phyloP scores from a whole-genome alignment of 2,113 vertebrate genomes.

The Dermatemys mawii region DNA sequence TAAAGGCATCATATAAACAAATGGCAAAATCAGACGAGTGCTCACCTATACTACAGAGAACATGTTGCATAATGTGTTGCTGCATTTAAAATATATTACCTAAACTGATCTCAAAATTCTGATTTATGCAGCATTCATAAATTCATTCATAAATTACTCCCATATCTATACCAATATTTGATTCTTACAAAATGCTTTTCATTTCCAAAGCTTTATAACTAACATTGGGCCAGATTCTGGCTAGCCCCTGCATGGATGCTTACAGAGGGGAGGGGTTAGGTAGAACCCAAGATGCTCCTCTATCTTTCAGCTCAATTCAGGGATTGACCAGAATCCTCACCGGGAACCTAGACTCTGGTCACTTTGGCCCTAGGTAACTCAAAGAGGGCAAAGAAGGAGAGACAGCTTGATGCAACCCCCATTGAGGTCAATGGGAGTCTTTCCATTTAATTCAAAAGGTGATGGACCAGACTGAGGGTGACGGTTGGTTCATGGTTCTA shows the following conservation, averaged over 20 bases:
- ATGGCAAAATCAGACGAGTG: neutral
- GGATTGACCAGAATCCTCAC: neutral
- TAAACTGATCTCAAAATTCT: neutral
- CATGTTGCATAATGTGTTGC: neutral
- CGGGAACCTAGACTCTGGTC: neutral
- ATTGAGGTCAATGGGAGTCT: neutral
- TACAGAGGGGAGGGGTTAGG: neutral
- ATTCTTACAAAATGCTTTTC: neutral
- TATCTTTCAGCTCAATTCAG: neutral
- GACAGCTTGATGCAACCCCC: neutral
- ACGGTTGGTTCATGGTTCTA: neutral
- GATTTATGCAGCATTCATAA: neutral
- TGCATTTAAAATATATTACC: fast-evolving
- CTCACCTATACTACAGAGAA: neutral
- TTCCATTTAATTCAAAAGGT: neutral
- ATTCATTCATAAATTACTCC: neutral
- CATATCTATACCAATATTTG: neutral
- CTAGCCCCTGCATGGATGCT: neutral
- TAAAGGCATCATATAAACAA: neutral
- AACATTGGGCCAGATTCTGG: neutral
- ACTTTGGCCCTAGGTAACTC: neutral
- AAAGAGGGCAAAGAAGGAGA: neutral
- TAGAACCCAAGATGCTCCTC: neutral
- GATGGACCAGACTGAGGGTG: neutral
- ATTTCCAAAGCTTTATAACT: neutral